Base-by-base conservation (phyloP, 2,888 invertebrate genomes). In the Gymnoscelis rufifasciata region DNA sequence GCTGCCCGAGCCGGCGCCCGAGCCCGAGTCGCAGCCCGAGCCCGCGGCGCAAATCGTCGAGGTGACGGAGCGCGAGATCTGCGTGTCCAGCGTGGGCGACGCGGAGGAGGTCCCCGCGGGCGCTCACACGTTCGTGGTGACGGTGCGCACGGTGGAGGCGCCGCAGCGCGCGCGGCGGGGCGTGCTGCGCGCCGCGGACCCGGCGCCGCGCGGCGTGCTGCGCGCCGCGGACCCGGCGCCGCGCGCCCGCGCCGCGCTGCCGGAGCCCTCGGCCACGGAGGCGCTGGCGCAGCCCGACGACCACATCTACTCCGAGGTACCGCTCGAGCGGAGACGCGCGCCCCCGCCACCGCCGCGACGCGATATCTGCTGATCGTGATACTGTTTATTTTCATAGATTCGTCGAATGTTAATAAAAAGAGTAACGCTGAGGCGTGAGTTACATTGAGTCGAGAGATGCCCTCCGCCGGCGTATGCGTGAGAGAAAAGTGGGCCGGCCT, bases 11-110 rank as follows among this genome's bases (percentile, higher is more conserved):
- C 54, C 56, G 8, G 51, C 55, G 14, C 45, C 60, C 14, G 38
- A 43, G 15, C 49, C 56, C 47, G 29, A 2, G 36, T 12, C 1
- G n/a, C n/a, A n/a, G n/a, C 38, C 1, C 13, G 8, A 1, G 4
- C 7, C 58, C 7, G 69, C 77, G 40, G 51, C 87, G 4, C 91
- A 90, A 57, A 86, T 93, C 55, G 94, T 94, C 8, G 93, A 91
- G 63, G 90, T 94, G 0, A 91, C 89, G 54, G 93, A 91, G 64
- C 91, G 89, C 64, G 93, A 94, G 72, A 92, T 94, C 38, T 77
- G 91, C 1, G 92, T 92, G 66, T 90, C 92, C 10, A 89, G 90
- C 47, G 91, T 93, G 14, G 69, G 77, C 10, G 61, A 66, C n/a
- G 78, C 6, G 33, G 33, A n/a, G 33, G n/a, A 13, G 5, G 0